A percentile compares a stretch with the other conserved stretches of the same genome.
These are phyloP conservation scores for Hipparchia semele DNA, from an alignment of 2,888 invertebrate genomes.

Conservation along the genomic window DNA sequence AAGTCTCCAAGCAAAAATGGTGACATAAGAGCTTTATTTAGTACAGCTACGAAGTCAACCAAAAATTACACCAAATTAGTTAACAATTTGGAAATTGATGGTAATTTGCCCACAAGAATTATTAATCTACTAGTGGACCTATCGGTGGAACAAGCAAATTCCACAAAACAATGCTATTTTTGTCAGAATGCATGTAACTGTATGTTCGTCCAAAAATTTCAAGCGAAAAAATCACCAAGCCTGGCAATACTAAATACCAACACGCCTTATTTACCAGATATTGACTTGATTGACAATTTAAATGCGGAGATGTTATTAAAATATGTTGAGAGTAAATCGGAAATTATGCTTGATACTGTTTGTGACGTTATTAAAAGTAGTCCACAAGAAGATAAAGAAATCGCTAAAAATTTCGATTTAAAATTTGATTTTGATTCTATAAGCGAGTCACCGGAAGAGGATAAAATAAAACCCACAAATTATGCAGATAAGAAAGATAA, in stretches of 20 bases:
- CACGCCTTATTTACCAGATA: constrained; percentile 58
- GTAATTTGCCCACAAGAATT: constrained; percentile 62
- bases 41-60: constrained; percentile 72
- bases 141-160: constrained; percentile 62
- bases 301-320: constrained; percentile 53
- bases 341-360: constrained; percentile 27
- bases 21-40: constrained; percentile 83
- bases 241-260: constrained; percentile 48
- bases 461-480: constrained; percentile 29
- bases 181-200: constrained; percentile 75
- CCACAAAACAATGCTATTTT: constrained; percentile 61
- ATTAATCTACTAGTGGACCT: constrained; percentile 76
- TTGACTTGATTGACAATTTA: constrained; percentile 65
- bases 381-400: constrained; percentile 24
- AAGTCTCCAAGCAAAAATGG: constrained; percentile 70
- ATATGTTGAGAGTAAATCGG: constrained; percentile 47
- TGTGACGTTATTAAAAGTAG: constrained; percentile 12
- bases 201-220: constrained; percentile 51
- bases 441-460: constrained; percentile 34
- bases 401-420: constrained; percentile 52
- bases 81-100: constrained; percentile 66
- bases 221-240: constrained; percentile 39
- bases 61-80: constrained; percentile 73
- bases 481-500: constrained; percentile 43
- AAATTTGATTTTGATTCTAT: constrained; percentile 55